A percentile compares a stretch with the other conserved stretches of the same genome.
Conservation (phyloP, 92 coral and sea anemone genomes). For the Epizoanthus illoricatus region DNA sequence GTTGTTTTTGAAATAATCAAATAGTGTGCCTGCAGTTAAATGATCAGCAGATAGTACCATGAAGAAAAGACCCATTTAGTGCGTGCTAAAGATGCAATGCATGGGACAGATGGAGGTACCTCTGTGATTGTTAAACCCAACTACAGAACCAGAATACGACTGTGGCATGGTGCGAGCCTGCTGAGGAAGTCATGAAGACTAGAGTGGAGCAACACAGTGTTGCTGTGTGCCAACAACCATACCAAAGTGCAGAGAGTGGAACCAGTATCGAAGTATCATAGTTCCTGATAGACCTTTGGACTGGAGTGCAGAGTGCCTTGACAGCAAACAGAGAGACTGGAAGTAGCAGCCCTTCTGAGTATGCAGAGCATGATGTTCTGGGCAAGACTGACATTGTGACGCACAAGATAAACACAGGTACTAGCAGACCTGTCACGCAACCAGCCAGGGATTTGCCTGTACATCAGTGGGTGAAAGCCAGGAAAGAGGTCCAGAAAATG, state of each 20-base stretch:
- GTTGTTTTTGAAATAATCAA: too few relatives aligned
- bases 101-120: slow-evolving; percentile 35
- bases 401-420: slow-evolving; percentile 27
- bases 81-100: not conserved
- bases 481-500: slow-evolving; percentile 27
- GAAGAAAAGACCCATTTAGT: too few relatives aligned
- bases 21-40: too few relatives aligned
- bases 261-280: not conserved
- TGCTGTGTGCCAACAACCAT: not conserved
- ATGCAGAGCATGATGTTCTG: not conserved
- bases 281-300: slow-evolving; percentile 15
- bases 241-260: not conserved
- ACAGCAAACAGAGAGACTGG: not conserved
- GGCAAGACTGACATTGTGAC: slow-evolving; percentile 31
- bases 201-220: not conserved
- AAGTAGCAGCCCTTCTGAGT: slow-evolving; percentile 6
- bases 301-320: not conserved
- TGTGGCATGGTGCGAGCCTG: slow-evolving; percentile 35
- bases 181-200: slow-evolving; percentile 9
- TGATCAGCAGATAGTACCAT: too few relatives aligned
- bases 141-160: slow-evolving; percentile 29
- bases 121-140: slow-evolving; percentile 25
- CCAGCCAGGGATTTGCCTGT: slow-evolving; percentile 29
- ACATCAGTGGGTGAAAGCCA: slow-evolving; percentile 15
- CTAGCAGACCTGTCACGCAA: slow-evolving; percentile 6